These are phyloP conservation scores for Bombus waltoni DNA, from an alignment of 1,140 invertebrate species.

Conservation along the genomic window DNA sequence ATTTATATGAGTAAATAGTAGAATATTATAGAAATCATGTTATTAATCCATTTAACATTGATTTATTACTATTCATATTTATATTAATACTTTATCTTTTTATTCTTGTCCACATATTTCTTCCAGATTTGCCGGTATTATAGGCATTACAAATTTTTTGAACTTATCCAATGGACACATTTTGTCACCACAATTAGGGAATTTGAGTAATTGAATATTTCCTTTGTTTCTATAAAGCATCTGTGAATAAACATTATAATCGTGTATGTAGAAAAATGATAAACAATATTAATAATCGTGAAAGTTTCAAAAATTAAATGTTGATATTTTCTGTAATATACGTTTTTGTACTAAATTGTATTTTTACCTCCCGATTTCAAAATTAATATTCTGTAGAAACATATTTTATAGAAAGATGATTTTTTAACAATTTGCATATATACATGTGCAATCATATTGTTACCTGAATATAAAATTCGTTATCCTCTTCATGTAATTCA, in stretches of 20 bases:
- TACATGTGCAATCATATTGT: too few relatives aligned
- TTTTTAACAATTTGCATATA: not conserved
- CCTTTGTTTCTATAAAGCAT: not conserved
- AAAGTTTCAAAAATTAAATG: not conserved
- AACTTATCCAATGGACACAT: conserved; percentile 29
- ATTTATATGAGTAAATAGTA: too few relatives aligned
- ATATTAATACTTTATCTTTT: not conserved
- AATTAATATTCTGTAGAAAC: not conserved
- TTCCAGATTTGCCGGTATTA: not conserved
- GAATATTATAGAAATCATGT: not conserved
- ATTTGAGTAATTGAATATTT: not conserved
- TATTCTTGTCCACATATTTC: not conserved
- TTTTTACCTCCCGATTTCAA: not conserved
- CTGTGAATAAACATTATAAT: not conserved
- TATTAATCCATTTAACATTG: not conserved
- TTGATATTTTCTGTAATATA: not conserved
- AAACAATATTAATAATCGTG: not conserved
- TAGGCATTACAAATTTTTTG: not conserved
- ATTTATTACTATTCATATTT: not conserved
- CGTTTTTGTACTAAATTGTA: not conserved
- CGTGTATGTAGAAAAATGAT: not conserved
- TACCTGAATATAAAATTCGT: conserved; percentile 37
- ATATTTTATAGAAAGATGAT: not conserved
- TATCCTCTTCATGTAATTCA: conserved; percentile 28
- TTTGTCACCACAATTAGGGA: not conserved